phyloP scores from a whole-genome alignment of 2,888 invertebrate species.

The Epinotia demarniana region DNA sequence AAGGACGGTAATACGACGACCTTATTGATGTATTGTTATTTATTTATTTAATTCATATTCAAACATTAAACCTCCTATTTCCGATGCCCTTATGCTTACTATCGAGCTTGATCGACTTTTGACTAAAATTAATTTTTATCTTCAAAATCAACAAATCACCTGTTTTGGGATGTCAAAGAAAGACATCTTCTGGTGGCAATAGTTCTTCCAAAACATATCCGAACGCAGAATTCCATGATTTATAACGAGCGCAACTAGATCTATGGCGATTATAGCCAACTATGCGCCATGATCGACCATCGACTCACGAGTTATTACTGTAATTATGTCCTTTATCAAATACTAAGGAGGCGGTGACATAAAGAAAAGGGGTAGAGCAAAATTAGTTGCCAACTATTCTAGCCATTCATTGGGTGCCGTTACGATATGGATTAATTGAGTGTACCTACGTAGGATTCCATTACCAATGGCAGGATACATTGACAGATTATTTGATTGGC shows the following conservation, averaged over 20 bases:
- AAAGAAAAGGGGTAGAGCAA: conserved; percentile 1
- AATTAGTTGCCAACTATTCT: conserved; percentile 1
- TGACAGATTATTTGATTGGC: neutral
- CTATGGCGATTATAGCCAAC: conserved; percentile 37
- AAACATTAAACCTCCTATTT: no score
- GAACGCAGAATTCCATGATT: conserved; percentile 34
- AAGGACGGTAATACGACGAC: no score
- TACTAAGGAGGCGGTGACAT: conserved; percentile 20
- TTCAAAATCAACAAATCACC: no score
- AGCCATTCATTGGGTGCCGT: neutral
- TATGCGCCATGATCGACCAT: conserved; percentile 37
- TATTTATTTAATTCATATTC: no score
- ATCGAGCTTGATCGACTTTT: no score
- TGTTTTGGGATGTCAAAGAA: no score
- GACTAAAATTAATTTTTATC: no score
- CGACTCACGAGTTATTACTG: conserved; percentile 22
- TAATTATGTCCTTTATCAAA: conserved; percentile 30
- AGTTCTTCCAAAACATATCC: conserved; percentile 2
- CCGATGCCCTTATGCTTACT: no score
- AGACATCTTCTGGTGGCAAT: neutral
- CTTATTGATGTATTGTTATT: no score
- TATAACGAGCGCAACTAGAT: conserved; percentile 40
- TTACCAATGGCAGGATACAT: no score
- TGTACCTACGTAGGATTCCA: no score
- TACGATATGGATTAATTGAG: neutral